Conservation (phyloP, 1,140 invertebrate genomes). For the Trypoxylus dichotomus region DNA sequence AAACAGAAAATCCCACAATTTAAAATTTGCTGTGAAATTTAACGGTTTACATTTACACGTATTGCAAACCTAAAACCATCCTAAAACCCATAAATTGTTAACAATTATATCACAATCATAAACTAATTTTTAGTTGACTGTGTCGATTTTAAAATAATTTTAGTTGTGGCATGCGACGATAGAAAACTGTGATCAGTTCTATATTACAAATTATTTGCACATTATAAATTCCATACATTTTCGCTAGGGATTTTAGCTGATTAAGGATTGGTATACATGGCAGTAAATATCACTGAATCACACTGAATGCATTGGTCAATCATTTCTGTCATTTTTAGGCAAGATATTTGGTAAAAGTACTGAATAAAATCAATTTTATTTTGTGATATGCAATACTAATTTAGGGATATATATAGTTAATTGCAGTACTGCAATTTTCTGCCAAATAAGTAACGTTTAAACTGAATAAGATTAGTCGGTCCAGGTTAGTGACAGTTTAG, state of each 20-base stretch:
- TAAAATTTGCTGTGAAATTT: not conserved
- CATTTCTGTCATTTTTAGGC: conserved; percentile 11
- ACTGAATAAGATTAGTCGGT: not conserved
- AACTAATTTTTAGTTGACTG: too few species aligned
- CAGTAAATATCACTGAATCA: not conserved
- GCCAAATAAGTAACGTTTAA: not conserved
- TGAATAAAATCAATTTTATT: conserved; percentile 12
- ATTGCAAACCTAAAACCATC: too few species aligned
- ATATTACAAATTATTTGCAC: not conserved
- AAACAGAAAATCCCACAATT: not conserved
- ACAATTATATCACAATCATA: too few species aligned
- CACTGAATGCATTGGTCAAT: not conserved
- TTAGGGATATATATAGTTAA: not conserved
- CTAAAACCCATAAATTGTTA: too few species aligned
- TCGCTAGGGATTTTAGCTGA: not conserved
- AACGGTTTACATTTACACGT: not conserved
- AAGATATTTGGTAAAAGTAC: conserved; percentile 8
- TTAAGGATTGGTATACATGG: not conserved
- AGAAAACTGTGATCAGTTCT: not conserved
- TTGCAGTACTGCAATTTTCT: not conserved
- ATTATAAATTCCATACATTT: not conserved
- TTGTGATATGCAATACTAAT: conserved; percentile 9
- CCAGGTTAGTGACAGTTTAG: conserved; percentile 29
- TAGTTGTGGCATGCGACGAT: not conserved
- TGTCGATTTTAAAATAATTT: too few species aligned